Conservation (phyloP, 2,797 vertebrate species). For the Mormyrops attenuatus region DNA sequence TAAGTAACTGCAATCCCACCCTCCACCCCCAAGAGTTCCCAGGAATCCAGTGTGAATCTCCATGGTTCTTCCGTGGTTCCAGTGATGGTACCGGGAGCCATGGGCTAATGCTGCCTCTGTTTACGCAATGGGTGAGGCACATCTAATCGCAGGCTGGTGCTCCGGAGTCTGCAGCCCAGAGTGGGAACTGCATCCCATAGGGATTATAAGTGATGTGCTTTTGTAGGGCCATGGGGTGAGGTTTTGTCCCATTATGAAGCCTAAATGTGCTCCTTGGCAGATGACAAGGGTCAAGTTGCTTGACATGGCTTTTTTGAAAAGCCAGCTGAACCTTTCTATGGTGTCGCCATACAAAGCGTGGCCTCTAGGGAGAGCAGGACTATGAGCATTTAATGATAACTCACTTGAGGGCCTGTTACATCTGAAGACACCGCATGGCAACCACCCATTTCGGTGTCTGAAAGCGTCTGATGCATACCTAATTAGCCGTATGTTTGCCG, state of each 20-base stretch:
- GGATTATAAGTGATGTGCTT: neutral
- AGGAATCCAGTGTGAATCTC: neutral
- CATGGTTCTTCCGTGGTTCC: neutral
- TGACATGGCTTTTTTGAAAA: neutral
- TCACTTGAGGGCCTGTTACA: neutral
- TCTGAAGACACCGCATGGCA: neutral
- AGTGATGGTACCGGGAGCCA: neutral
- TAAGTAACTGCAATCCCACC: neutral
- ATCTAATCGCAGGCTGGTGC: neutral
- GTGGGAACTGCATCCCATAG: neutral
- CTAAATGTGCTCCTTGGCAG: neutral
- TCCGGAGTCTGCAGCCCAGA: neutral
- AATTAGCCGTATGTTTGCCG: conserved; percentile 65
- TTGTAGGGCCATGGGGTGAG: neutral
- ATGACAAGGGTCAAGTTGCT: conserved; percentile 6
- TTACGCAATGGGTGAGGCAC: neutral
- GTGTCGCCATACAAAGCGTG: neutral
- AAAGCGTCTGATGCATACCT: conserved; percentile 58
- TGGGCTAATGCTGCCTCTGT: neutral
- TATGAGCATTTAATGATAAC: neutral
- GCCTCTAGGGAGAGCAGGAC: neutral
- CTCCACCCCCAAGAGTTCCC: neutral
- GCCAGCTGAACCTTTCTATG: neutral
- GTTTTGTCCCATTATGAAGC: neutral
- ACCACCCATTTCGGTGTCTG: neutral